phyloP scores from a whole-genome alignment of 2,888 invertebrate genomes.

The Mythimna loreyi region DNA sequence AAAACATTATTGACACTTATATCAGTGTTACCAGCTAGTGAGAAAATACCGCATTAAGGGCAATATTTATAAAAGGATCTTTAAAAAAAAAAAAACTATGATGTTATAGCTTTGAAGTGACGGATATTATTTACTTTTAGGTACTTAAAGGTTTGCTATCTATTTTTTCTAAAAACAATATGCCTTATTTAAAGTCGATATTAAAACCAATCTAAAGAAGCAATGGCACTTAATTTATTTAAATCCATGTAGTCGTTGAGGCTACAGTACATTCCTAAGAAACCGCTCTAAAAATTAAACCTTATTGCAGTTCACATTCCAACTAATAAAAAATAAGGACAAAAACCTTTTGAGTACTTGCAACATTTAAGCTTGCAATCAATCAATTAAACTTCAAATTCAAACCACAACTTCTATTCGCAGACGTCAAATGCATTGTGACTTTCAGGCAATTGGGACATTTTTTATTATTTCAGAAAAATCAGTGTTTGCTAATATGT shows the following conservation, averaged over 20 bases:
- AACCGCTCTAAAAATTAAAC: background rate
- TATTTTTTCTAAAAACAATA: background rate
- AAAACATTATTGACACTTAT: background rate
- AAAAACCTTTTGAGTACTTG: background rate
- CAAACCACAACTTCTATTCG: conserved; percentile 5
- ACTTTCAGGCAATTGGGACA: conserved; percentile 6
- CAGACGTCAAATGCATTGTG: conserved; percentile 19
- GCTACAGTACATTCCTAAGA: background rate
- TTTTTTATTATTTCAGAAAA: background rate
- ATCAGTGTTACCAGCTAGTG: background rate
- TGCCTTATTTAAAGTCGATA: background rate
- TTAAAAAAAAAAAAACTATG: background rate
- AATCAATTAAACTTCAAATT: conserved; percentile 29
- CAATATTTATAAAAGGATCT: background rate
- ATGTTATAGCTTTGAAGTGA: background rate
- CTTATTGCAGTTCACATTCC: background rate
- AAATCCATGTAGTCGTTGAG: background rate
- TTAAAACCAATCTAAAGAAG: background rate
- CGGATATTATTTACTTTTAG: background rate
- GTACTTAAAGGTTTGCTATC: background rate
- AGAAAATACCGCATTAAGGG: background rate
- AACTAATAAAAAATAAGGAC: background rate
- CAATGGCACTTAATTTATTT: background rate
- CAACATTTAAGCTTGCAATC: conserved; percentile 21
- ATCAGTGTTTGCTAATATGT: background rate